Percentiles rank a stretch among this genome's conserved stretches.
These are phyloP conservation scores for Nyctibius bracteatus DNA, from an alignment of 2,113 vertebrate genomes.

Conservation along the genomic window DNA sequence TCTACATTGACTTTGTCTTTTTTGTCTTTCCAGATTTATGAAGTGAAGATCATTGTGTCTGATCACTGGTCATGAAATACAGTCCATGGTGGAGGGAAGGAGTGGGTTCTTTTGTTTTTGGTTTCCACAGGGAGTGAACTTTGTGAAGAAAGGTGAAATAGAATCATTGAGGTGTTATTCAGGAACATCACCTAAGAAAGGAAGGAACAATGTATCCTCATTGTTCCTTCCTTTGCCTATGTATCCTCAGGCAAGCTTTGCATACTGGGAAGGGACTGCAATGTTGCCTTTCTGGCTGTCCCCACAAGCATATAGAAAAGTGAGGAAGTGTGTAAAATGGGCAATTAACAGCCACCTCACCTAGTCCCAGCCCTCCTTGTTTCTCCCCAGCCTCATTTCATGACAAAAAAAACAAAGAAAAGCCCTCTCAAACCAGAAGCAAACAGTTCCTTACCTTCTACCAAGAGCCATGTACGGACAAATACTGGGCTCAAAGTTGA, in stretches of 20 bases:
- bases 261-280: not conserved
- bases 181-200: not conserved
- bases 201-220: not conserved
- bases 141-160: not conserved
- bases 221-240: too few relatives aligned
- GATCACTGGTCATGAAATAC: not conserved
- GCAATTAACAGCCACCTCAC: not conserved
- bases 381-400: not conserved
- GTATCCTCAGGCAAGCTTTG: not conserved
- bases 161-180: not conserved
- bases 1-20: not conserved
- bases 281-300: not conserved
- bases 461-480: rapidly evolving
- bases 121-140: not conserved
- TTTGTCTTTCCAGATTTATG: not conserved
- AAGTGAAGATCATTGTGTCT: not conserved
- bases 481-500: not conserved
- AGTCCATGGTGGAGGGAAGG: rapidly evolving
- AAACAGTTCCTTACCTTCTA: not conserved
- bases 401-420: not conserved
- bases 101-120: not conserved
- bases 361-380: not conserved
- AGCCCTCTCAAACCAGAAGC: rapidly evolving
- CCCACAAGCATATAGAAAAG: rapidly evolving
- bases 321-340: not conserved